Base-by-base conservation (phyloP, 2,888 invertebrate genomes). In the Leptopilina drosophilae region DNA sequence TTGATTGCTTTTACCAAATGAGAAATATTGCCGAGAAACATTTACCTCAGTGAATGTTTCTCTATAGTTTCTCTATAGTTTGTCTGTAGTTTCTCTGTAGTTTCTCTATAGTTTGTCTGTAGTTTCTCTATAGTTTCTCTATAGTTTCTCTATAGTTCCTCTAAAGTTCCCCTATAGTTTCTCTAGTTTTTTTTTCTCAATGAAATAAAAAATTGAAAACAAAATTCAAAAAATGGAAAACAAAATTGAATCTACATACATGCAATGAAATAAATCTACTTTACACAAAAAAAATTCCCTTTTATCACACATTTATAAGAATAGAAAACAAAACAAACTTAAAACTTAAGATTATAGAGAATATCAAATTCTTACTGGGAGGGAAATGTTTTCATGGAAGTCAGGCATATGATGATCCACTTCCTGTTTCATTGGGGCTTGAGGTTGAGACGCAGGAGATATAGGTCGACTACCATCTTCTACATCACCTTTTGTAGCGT, bases 341-440 rank as follows among this genome's bases (percentile, higher is more conserved):
- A 49, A 49, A 9, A 11, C 11, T 49, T 11, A 49, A 49, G 49
- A 12, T 49, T 49, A 11, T 64, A 77, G 75, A 78, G 79, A 78
- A 77, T 78, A 33, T 62, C 69, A 15, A 64, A 69, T 86, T 88
- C 92, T 91, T 87, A 92, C 92, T 85, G 91, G 89, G 84, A 93
- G 88, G 89, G 92, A 92, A 86, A 92, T 90, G 86, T 91, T 91
- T 88, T 92, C 89, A 86, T 91, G 92, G 87, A 92, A 92, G 86
- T 93, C 93, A 83, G 92, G 90, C 88, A 93, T 89, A 79, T 91
- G 91, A 90, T 93, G 94, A 81, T 91, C 91, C 81, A 94, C 93
- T 92, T 95, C 95, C 92, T 95, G 95, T 92, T 95, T 95, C 86
- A 94, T 93, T 88, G 93, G 93, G 86, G 91, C 89, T 86, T 90